phyloP scores from a whole-genome alignment of 1,140 invertebrate genomes.

The Sycophila sp. region DNA sequence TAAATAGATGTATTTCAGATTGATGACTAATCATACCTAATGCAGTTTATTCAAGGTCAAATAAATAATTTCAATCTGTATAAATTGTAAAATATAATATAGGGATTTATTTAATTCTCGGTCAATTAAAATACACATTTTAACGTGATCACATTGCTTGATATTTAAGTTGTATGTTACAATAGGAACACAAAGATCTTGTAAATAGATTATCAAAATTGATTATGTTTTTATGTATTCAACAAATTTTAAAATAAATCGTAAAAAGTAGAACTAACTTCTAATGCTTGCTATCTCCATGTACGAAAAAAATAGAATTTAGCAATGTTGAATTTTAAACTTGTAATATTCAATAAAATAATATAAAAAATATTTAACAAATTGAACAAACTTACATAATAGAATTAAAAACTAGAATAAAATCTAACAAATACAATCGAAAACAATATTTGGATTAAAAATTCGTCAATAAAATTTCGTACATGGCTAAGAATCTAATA shows the following conservation, averaged over 20 bases:
- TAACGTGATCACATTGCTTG: no score
- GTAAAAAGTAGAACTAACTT: neutral
- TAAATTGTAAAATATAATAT: no score
- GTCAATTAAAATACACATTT: no score
- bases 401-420: neutral
- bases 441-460: neutral
- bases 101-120: no score
- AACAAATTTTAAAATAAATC: conserved; percentile 16
- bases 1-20: no score
- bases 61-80: no score
- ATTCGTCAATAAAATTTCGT: neutral
- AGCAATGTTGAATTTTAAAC: neutral
- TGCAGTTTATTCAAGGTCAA: no score
- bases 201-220: neutral
- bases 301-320: conserved; percentile 8
- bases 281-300: conserved; percentile 5
- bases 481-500: neutral
- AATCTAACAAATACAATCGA: no score
- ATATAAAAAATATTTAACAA: neutral
- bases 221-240: neutral
- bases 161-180: no score
- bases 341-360: neutral
- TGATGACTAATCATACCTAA: no score
- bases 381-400: neutral
- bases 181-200: neutral